A percentile compares a stretch with the other conserved stretches of the same genome.
Conservation (phyloP, 2,888 invertebrate genomes). For the Masnerella sp. region DNA sequence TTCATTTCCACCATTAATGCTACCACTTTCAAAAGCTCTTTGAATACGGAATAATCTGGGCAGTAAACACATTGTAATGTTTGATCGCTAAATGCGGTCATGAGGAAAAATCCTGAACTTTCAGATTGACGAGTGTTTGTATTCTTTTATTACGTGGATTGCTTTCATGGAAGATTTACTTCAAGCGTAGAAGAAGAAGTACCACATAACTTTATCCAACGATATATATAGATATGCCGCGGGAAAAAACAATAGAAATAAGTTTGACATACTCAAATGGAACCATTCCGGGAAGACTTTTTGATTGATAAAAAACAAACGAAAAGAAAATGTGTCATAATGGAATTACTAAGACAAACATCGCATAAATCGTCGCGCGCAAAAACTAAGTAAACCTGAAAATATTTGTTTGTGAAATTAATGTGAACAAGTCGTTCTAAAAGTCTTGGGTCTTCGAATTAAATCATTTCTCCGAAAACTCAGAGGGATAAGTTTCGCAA, state of each 20-base stretch:
- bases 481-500: conserved; percentile 1
- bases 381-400: conserved; percentile 7
- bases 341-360: conserved; percentile 33
- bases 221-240: conserved; percentile 26
- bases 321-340: conserved; percentile 30
- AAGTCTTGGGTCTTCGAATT: conserved; percentile 1
- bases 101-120: conserved; percentile 46
- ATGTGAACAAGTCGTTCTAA: background rate
- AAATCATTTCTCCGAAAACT: conserved; percentile 1
- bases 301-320: conserved; percentile 37
- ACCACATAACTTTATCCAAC: conserved; percentile 43
- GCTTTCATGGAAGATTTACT: conserved; percentile 52
- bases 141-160: conserved; percentile 57
- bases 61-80: conserved; percentile 55
- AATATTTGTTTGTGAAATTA: conserved; percentile 24
- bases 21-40: conserved; percentile 39
- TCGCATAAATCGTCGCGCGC: conserved; percentile 15
- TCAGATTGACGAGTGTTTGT: conserved; percentile 60
- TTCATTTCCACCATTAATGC: conserved; percentile 38
- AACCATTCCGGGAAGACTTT: conserved; percentile 9
- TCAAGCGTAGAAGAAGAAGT: conserved; percentile 32
- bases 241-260: conserved; percentile 19
- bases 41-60: conserved; percentile 51
- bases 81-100: conserved; percentile 53
- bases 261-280: conserved; percentile 26